Base-by-base conservation (phyloP, 30 jellyfish, hydroid and myxozoan species). In the Pelagia noctiluca region DNA sequence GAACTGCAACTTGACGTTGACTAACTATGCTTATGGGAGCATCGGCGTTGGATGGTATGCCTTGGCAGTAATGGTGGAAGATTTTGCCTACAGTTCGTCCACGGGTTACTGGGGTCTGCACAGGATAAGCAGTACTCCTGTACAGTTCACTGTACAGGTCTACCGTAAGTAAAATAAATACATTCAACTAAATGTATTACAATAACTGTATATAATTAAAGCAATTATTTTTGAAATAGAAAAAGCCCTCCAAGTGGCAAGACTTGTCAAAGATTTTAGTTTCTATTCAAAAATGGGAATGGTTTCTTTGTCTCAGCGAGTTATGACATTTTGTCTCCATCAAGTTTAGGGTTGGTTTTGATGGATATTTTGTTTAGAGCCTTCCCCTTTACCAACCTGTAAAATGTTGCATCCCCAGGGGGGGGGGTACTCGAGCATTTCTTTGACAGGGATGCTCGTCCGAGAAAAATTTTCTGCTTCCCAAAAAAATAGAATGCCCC, bases 1-100 rank as follows among this genome's bases (percentile, higher is more conserved):
- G 54, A 66, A 23, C 30, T 48, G n/a, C 42, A 22, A 33, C 42
- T 16, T 42, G 57, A 42, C 67, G 46, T 71, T 73, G 73, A 29
- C 50, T 24, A 21, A 36, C 11, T 16, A 77, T 25, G 67, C 61
- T 0, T 21, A 26, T n/a, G 71, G 71, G 16, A 5, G 48, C 13
- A 21, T 31, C 24, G 1, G 16, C 18, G 30, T 49, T 54, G 88
- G 88, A 30, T 48, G 25, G 12, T 77, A 77, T 37, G 79, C 88
- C 24, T 47, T 77, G 13, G 88, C 77, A 53, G 34, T 77, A 54
- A 61, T 77, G 47, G 37, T 77, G 3, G 88, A 77, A 32, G 88
- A 77, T 60, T 77, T 28, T 30, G 16, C 57, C 16, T 42, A 42
- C 16, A 48, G 35, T 13, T 35, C 65, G 13, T 22, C 78, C 26